Evolutionary conservation across 2,113 vertebrate genomes (phyloP).

Genomic region (Prolemur simus): DNA sequence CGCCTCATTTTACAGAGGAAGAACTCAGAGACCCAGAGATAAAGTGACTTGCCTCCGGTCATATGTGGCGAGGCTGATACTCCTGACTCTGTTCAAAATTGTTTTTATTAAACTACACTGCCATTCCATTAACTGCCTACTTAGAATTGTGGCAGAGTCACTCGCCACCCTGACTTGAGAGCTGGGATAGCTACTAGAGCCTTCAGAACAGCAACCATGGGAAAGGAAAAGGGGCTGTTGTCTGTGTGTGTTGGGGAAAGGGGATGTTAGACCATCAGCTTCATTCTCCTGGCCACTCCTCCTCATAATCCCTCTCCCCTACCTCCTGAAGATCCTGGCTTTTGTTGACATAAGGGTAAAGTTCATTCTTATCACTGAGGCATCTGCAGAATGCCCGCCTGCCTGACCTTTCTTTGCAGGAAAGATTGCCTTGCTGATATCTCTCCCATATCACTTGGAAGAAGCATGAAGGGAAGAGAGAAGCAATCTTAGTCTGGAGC

Average conservation of each 20-base stretch:
- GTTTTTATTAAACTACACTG: background rate
- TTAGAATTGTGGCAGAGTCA: background rate
- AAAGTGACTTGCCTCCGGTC: slow-evolving; percentile 44
- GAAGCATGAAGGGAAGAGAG: background rate
- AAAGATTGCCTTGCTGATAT: background rate
- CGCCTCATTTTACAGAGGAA: slow-evolving; percentile 58
- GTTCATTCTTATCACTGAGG: background rate
- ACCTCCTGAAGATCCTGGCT: background rate
- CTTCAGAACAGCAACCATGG: background rate
- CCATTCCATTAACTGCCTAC: background rate
- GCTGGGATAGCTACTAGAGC: background rate
- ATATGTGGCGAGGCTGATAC: background rate
- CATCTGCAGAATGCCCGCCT: background rate
- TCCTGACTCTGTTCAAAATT: background rate
- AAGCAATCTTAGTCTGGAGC: background rate
- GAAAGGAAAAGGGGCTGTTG: background rate
- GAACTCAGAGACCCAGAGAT: slow-evolving; percentile 30
- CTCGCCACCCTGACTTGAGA: background rate
- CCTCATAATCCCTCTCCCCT: background rate
- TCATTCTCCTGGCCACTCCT: background rate
- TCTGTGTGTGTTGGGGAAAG: background rate
- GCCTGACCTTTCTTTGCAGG: background rate
- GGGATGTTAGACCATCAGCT: background rate
- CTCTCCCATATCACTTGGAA: background rate
- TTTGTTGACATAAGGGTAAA: background rate